phyloP scores from a whole-genome alignment of 1,140 invertebrate genomes.

The Diplogasteroides magnus region DNA sequence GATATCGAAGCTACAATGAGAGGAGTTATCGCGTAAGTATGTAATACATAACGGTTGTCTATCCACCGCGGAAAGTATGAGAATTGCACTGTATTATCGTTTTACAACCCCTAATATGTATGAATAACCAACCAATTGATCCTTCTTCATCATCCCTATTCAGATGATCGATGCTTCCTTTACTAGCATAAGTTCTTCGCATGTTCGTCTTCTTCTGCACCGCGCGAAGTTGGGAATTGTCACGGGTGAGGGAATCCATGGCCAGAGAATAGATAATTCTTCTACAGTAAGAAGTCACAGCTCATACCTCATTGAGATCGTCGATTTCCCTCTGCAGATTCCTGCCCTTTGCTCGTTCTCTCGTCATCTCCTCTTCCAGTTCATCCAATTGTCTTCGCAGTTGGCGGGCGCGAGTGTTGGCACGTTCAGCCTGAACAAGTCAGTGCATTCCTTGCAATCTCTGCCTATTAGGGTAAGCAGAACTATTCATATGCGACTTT shows the following conservation, averaged over 20 bases:
- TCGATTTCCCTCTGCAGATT: slow-evolving; percentile 44
- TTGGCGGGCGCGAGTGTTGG: slow-evolving; percentile 30
- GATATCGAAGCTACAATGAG: not conserved
- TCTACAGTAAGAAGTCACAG: too few species aligned
- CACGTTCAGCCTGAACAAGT: slow-evolving; percentile 37
- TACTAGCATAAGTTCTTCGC: not conserved
- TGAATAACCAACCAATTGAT: not conserved
- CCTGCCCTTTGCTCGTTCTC: slow-evolving; percentile 40
- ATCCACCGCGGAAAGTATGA: not conserved
- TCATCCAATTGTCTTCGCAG: slow-evolving; percentile 51
- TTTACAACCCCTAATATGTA: too few species aligned
- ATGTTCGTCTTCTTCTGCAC: not conserved
- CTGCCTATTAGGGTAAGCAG: slow-evolving; percentile 6
- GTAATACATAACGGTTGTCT: not conserved
- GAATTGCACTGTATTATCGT: not conserved
- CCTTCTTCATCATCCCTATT: not conserved
- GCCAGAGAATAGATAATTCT: too few species aligned
- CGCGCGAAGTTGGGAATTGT: not conserved
- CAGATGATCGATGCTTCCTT: not conserved
- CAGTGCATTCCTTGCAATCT: too few species aligned
- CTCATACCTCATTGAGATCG: slow-evolving; percentile 36
- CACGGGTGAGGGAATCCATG: not conserved
- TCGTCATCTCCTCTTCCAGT: slow-evolving; percentile 45
- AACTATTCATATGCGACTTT: not conserved
- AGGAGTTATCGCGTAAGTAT: not conserved